Percentiles rank a stretch among this genome's conserved stretches.
Conservation (phyloP, 2,797 vertebrate genomes). For the Bovichtus variegatus region DNA sequence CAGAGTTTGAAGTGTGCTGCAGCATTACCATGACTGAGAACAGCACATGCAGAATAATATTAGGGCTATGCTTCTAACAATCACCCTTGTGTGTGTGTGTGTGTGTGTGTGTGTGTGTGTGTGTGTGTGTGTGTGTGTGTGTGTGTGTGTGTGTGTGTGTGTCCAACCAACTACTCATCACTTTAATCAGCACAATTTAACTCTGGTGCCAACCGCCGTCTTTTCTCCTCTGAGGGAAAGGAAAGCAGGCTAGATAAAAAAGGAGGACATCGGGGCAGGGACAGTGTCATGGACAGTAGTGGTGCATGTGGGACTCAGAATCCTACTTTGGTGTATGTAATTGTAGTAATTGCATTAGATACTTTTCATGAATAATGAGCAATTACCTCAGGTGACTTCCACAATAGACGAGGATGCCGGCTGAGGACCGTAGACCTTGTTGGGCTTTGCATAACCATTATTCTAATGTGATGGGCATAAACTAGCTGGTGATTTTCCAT, state of each 20-base stretch:
- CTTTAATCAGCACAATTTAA: slow-evolving; percentile 31
- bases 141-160: background rate
- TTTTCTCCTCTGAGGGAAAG: slow-evolving; percentile 7
- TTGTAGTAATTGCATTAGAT: background rate
- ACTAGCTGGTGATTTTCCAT: background rate
- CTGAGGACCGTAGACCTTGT: background rate
- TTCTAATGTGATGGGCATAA: background rate
- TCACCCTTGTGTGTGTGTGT: slow-evolving; percentile 4
- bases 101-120: background rate
- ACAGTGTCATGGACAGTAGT: background rate
- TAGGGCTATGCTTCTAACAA: slow-evolving; percentile 17
- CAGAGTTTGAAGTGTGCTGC: background rate
- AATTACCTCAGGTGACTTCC: background rate
- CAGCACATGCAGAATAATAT: slow-evolving; percentile 19
- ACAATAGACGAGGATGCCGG: background rate
- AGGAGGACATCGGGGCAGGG: slow-evolving; percentile 11
- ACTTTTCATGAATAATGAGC: background rate
- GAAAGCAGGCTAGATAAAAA: slow-evolving; percentile 29
- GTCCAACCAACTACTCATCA: slow-evolving; percentile 22
- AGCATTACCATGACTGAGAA: background rate
- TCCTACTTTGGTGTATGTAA: background rate
- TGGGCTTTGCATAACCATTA: background rate
- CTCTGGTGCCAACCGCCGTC: background rate
- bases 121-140: background rate
- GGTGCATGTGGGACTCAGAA: background rate